Base-by-base conservation (phyloP, 2,797 vertebrate genomes). In the Knipowitschia caucasica region DNA sequence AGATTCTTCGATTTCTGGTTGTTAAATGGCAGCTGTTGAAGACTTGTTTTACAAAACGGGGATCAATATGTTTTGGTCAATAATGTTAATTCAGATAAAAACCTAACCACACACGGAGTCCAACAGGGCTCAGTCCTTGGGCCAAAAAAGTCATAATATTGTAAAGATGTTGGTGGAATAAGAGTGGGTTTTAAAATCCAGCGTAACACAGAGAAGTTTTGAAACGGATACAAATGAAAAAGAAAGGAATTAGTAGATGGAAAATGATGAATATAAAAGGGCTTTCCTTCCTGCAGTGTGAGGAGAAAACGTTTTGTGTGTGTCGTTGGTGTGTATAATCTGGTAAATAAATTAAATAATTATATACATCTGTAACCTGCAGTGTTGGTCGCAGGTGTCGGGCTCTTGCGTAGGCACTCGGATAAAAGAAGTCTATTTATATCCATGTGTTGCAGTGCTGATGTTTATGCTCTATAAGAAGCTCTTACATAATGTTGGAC, bases 401-500 rank as follows among this genome's bases (percentile, higher is more conserved):
- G 49, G 67, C 71, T 76, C 82, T 81, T 75, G 80, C 59, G 81
- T 79, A 77, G 84, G 81, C 66, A 52, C 60, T 2, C 26, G 51
- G 62, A 75, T 67, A 59, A 71, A 76, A 75, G 45, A 24, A 69
- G 59, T 23, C 80, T 86, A 86, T 86, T 85, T 83, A 75, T 80
- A 88, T 67, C 66, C 46, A 43, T 70, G 72, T 63, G 66, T 69
- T 63, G 53, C 69, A 61, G 24, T 53, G 55, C 60, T 49, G 71
- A 59, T 63, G 71, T 52, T 69, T 56, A 63, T 74, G 69, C 69
- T 63, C 3, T 56, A 17, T 51, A 66, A 42, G 73, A 50, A 27
- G 14, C 3, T 29, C 73, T 80, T 80, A 75, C 30, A 57, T 78
- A 84, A 80, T 18, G 63, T 53, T 45, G 66, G 74, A 68, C 77